phyloP scores from a whole-genome alignment of 2,888 invertebrate genomes.

The Pristionchus japonicus region DNA sequence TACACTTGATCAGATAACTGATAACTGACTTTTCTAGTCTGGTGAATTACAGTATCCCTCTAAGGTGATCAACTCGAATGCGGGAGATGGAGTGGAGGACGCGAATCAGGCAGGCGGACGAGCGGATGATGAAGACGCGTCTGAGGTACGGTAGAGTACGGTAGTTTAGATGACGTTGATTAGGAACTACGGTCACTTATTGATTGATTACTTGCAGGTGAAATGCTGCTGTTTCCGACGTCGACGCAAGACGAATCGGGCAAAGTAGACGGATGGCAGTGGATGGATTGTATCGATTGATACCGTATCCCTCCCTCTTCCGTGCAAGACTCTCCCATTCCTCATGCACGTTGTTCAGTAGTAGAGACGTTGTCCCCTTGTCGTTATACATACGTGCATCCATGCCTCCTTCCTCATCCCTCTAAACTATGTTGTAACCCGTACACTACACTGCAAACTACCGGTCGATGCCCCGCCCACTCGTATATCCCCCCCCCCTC shows the following conservation, averaged over 20 bases:
- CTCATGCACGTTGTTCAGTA: neutral
- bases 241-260: slow-evolving; percentile 50
- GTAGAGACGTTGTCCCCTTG: neutral
- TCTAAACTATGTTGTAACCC: too few species aligned
- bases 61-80: slow-evolving; percentile 74
- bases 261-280: slow-evolving; percentile 23
- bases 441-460: slow-evolving; percentile 50
- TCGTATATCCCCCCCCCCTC: neutral
- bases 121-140: slow-evolving; percentile 58
- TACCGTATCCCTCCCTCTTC: slow-evolving; percentile 6
- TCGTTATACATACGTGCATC: slow-evolving; percentile 5
- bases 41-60: slow-evolving; percentile 23
- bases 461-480: neutral
- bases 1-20: neutral
- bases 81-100: slow-evolving; percentile 71
- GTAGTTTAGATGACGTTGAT: neutral
- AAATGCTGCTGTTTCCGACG: slow-evolving; percentile 74
- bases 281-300: slow-evolving; percentile 14
- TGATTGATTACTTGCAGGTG: slow-evolving; percentile 54
- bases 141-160: slow-evolving; percentile 56
- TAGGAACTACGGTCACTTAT: neutral
- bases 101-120: slow-evolving; percentile 54
- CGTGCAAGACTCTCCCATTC: neutral
- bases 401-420: neutral
- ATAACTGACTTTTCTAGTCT: neutral